phyloP scores from a whole-genome alignment of 2,113 vertebrate genomes.

The Psittacula cyanocephala region DNA sequence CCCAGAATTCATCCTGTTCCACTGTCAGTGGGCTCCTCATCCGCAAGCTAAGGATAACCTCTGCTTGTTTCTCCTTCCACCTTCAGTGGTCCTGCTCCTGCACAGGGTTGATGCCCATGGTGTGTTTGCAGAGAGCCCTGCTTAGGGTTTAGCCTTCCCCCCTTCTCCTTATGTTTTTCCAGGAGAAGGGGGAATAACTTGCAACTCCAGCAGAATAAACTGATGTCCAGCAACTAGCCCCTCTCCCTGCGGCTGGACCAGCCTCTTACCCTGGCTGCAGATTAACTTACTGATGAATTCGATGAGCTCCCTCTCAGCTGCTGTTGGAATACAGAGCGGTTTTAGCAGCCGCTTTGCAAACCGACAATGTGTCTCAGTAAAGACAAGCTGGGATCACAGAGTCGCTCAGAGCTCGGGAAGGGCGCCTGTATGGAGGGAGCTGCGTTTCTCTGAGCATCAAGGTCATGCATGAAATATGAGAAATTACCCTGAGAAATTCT shows the following conservation, averaged over 20 bases:
- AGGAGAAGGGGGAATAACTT: neutral
- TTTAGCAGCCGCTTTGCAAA: neutral
- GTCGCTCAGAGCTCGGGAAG: neutral
- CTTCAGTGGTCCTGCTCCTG: neutral
- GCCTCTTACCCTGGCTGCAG: neutral
- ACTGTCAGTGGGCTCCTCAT: fast-evolving
- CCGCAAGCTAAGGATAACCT: neutral
- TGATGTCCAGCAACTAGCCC: neutral
- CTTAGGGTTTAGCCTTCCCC: neutral
- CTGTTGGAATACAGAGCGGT: neutral
- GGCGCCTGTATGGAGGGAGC: neutral
- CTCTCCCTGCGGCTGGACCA: neutral
- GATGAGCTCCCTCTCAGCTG: neutral
- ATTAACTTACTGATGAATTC: neutral
- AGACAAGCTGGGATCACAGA: neutral
- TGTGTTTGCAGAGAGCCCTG: fast-evolving
- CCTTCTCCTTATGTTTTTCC: neutral
- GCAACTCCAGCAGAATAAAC: neutral
- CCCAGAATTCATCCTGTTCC: neutral
- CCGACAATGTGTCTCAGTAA: fast-evolving
- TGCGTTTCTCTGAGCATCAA: neutral
- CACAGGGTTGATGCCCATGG: fast-evolving
- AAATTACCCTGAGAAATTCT: constrained; percentile 54
- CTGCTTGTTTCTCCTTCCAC: neutral
- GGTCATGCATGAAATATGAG: constrained; percentile 60